phyloP scores from a whole-genome alignment of 2,888 invertebrate species.

The Koerneria pararmatus region DNA sequence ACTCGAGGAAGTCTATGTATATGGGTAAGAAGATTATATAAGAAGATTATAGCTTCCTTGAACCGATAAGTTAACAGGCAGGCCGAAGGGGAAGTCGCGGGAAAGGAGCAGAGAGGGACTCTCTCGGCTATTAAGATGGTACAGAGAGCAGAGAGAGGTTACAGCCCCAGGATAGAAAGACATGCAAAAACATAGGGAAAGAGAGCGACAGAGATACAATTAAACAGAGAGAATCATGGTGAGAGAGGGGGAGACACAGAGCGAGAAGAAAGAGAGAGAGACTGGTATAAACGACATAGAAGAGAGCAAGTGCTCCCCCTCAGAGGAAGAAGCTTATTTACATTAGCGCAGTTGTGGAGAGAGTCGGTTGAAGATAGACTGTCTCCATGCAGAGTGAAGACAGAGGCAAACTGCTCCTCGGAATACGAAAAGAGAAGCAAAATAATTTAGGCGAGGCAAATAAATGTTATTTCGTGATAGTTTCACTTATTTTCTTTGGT shows the following conservation, averaged over 20 bases:
- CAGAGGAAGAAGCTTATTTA: not conserved
- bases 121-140: not conserved
- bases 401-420: not conserved
- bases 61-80: no score
- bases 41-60: not conserved
- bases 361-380: not conserved
- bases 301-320: not conserved
- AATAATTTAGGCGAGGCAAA: not conserved
- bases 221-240: not conserved
- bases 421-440: not conserved
- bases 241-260: not conserved
- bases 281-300: not conserved
- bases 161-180: not conserved
- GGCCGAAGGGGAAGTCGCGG: constrained; percentile 11
- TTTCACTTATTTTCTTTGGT: no score
- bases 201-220: not conserved
- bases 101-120: constrained; percentile 11
- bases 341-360: no score
- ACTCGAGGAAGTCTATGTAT: not conserved
- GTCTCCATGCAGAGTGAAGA: not conserved
- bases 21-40: not conserved
- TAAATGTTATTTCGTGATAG: no score
- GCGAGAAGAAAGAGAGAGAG: not conserved
- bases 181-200: not conserved
- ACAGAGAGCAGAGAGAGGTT: not conserved